Conservation (phyloP, 1,140 invertebrate genomes). For the Hermetia illucens region DNA sequence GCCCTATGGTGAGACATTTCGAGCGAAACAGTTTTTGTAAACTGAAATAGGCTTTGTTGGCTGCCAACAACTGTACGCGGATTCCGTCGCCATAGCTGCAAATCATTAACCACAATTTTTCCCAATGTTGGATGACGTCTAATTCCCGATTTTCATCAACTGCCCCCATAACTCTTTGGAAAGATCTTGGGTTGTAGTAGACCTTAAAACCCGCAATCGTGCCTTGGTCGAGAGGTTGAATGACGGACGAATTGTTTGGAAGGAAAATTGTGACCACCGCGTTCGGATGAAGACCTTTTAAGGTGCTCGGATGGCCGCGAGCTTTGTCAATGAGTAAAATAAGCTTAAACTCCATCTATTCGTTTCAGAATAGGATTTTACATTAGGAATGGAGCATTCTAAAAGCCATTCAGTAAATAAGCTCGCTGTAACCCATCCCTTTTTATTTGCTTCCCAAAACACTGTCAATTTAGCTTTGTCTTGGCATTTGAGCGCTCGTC, state of each 20-base stretch:
- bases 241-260: neutral
- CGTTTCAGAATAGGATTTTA: neutral
- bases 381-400: neutral
- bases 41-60: too few relatives aligned
- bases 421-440: neutral
- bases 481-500: neutral
- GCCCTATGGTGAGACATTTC: too few relatives aligned
- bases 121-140: too few relatives aligned
- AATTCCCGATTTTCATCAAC: too few relatives aligned
- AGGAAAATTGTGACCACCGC: too few relatives aligned
- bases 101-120: too few relatives aligned
- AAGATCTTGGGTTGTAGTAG: conserved; percentile 2
- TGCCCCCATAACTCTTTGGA: too few relatives aligned
- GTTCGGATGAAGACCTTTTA: neutral
- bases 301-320: neutral
- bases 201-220: neutral
- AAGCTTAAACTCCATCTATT: neutral
- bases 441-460: neutral
- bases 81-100: too few relatives aligned
- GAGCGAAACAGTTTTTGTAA: too few relatives aligned
- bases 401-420: neutral
- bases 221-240: too few relatives aligned
- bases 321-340: neutral
- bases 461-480: neutral
- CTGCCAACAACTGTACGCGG: too few relatives aligned